Conservation (phyloP, 2,113 vertebrate genomes). For the Nerophis ophidion region DNA sequence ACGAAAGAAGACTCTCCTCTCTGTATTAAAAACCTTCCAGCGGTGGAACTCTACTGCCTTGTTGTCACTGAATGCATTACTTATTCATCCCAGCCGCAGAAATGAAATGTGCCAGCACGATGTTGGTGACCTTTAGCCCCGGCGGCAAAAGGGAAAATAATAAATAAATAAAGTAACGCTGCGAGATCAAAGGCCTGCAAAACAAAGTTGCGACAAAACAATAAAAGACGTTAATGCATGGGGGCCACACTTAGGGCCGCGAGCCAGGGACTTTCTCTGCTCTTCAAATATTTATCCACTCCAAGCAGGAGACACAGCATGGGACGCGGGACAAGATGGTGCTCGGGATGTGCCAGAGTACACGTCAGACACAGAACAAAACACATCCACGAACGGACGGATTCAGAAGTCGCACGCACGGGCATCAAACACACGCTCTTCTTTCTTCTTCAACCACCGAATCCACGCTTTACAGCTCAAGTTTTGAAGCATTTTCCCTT, state of each 20-base stretch:
- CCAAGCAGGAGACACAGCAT: slow-evolving; percentile 44
- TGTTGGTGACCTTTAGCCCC: slow-evolving; percentile 51
- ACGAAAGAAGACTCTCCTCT: slow-evolving; percentile 24
- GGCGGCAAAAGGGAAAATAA: slow-evolving; percentile 21
- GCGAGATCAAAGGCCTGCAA: slow-evolving; percentile 32
- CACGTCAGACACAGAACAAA: slow-evolving; percentile 24
- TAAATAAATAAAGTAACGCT: slow-evolving; percentile 15
- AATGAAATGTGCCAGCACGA: slow-evolving; percentile 44
- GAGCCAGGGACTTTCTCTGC: slow-evolving; percentile 43
- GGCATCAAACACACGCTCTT: neutral
- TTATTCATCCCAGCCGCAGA: slow-evolving; percentile 42
- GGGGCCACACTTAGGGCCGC: slow-evolving; percentile 18
- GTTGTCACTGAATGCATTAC: slow-evolving; percentile 44
- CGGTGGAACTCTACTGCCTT: slow-evolving; percentile 39
- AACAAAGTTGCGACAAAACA: slow-evolving; percentile 12
- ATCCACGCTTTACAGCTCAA: slow-evolving; percentile 11
- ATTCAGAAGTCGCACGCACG: slow-evolving; percentile 25
- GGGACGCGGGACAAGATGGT: slow-evolving; percentile 48
- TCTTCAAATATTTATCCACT: slow-evolving; percentile 66
- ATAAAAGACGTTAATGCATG: slow-evolving; percentile 19
- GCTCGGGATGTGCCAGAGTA: slow-evolving; percentile 26
- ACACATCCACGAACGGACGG: slow-evolving; percentile 37
- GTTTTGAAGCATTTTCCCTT: slow-evolving; percentile 9
- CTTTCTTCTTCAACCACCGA: neutral
- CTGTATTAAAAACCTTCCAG: slow-evolving; percentile 29